phyloP scores from a whole-genome alignment of 2,113 vertebrate genomes.

The Neogobius melanostomus region DNA sequence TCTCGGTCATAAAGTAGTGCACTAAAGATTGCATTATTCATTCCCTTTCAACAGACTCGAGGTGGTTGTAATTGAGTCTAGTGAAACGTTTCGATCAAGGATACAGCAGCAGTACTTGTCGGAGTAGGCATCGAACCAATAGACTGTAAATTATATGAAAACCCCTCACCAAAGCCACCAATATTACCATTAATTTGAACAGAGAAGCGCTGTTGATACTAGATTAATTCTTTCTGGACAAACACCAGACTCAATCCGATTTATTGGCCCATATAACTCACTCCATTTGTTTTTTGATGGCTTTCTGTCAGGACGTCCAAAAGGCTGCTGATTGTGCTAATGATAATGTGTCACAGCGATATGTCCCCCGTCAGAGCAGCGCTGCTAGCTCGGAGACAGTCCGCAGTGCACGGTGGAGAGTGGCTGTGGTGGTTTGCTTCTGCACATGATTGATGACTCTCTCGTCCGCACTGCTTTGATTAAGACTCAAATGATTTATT shows the following conservation, averaged over 20 bases:
- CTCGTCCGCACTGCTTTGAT: slow-evolving; percentile 71
- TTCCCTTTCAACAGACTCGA: too few species aligned
- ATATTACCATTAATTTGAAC: too few species aligned
- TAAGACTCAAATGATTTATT: slow-evolving; percentile 77
- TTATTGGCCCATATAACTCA: slow-evolving; percentile 42
- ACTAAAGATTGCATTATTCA: too few species aligned
- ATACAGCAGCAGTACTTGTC: too few species aligned
- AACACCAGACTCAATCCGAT: slow-evolving; percentile 26
- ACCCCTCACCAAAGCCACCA: too few species aligned
- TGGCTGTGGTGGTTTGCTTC: slow-evolving; percentile 51
- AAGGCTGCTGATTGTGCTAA: slow-evolving; percentile 64
- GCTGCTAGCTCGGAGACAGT: slow-evolving; percentile 42
- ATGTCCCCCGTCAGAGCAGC: slow-evolving; percentile 40
- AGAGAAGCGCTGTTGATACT: not conserved
- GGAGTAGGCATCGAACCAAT: too few species aligned
- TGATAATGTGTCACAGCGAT: slow-evolving; percentile 62
- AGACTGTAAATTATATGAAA: too few species aligned
- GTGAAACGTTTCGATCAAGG: too few species aligned
- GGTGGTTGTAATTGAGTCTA: too few species aligned
- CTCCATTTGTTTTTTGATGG: slow-evolving; percentile 50
- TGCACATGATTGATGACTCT: slow-evolving; percentile 77
- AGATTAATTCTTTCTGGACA: not conserved
- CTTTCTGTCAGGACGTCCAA: slow-evolving; percentile 53
- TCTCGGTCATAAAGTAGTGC: too few species aligned
- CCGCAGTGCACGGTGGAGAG: slow-evolving; percentile 29